A percentile compares a stretch with the other conserved stretches of the same genome.
Conservation (phyloP, 2,113 vertebrate species). For the Trematocara unimaculatum region DNA sequence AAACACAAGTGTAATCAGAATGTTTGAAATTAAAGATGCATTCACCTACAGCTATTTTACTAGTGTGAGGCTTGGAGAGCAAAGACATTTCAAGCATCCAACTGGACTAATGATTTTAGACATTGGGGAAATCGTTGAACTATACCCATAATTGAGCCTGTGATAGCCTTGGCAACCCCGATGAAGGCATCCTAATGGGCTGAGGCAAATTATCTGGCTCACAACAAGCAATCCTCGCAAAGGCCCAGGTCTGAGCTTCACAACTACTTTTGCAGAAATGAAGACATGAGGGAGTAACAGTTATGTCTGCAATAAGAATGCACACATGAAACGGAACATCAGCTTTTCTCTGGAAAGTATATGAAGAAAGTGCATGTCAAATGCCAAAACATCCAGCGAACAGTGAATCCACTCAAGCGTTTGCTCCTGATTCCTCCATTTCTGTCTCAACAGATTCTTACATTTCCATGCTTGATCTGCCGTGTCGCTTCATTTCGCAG, state of each 20-base stretch:
- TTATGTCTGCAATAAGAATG: neutral
- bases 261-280: neutral
- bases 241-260: neutral
- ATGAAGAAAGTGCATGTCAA: neutral
- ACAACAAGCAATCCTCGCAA: constrained; percentile 11
- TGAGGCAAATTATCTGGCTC: constrained; percentile 40
- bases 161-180: constrained; percentile 41
- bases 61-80: neutral
- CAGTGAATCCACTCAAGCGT: neutral
- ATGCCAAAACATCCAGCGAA: neutral
- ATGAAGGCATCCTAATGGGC: constrained; percentile 47
- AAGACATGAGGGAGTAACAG: neutral
- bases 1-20: neutral
- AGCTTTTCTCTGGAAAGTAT: neutral
- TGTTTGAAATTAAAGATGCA: neutral
- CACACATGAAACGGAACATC: neutral
- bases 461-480: constrained; percentile 4
- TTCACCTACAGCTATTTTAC: neutral
- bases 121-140: constrained; percentile 34
- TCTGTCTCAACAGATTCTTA: neutral
- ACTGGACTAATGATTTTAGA: constrained; percentile 25
- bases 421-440: neutral
- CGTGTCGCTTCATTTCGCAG: constrained; percentile 20
- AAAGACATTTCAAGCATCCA: constrained; percentile 15
- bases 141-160: constrained; percentile 35